Conservation (phyloP, 2,888 invertebrate species). For the Ichneumoninae sp. region DNA sequence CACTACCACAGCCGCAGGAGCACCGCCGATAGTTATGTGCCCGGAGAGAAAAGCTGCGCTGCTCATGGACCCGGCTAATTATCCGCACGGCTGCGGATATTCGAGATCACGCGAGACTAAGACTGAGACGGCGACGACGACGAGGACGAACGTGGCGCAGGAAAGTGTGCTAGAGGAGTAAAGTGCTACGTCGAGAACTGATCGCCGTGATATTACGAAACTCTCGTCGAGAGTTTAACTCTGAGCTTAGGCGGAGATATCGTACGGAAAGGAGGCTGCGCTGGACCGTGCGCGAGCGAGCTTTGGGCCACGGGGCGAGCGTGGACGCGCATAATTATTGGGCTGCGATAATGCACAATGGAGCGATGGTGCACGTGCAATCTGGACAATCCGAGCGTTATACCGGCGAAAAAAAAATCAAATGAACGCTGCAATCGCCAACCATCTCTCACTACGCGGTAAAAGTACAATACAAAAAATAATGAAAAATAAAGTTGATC, state of each 20-base stretch:
- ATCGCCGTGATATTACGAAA: conserved; percentile 49
- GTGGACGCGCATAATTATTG: conserved; percentile 4
- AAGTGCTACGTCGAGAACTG: conserved; percentile 33
- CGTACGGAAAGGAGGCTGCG: conserved; percentile 4
- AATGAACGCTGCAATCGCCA: too few species aligned
- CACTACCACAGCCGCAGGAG: not conserved
- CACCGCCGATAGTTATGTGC: conserved; percentile 2
- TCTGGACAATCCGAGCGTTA: not conserved
- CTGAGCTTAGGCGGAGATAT: conserved; percentile 15
- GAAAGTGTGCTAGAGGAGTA: conserved; percentile 28
- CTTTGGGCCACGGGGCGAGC: not conserved
- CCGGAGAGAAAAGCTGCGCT: conserved; percentile 46
- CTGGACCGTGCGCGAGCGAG: not conserved
- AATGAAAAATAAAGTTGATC: too few species aligned
- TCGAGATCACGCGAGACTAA: conserved; percentile 54
- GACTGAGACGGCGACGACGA: conserved; percentile 25
- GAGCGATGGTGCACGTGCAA: not conserved
- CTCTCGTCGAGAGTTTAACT: conserved; percentile 26
- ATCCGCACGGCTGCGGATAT: conserved; percentile 67
- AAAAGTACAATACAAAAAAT: too few species aligned
- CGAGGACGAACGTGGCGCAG: conserved; percentile 12
- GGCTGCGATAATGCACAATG: not conserved
- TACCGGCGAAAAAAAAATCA: not conserved
- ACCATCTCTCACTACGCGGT: too few species aligned
- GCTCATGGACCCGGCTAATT: conserved; percentile 65